Evolutionary conservation across 2,113 vertebrate genomes (phyloP).

Genomic region (Xenopus borealis): DNA sequence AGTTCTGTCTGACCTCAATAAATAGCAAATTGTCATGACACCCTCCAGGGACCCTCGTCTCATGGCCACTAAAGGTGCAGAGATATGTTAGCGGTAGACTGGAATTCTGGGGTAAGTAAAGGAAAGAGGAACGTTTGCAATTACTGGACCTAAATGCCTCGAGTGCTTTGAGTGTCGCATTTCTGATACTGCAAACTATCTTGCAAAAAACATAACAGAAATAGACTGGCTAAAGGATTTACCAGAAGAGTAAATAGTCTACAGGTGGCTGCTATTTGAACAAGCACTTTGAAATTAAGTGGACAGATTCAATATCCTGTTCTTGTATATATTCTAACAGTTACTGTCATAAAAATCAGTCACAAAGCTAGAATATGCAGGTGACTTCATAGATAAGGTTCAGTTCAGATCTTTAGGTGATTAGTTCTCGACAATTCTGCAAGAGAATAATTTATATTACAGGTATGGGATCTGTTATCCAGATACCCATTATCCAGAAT

Average conservation of each 20-base stretch:
- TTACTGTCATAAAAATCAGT: constrained; percentile 11
- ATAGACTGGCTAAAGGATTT: background rate
- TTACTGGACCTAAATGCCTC: too few relatives aligned
- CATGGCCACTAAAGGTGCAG: background rate
- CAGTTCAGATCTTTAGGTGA: background rate
- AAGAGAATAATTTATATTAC: too few relatives aligned
- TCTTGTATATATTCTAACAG: background rate
- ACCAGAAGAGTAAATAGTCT: background rate
- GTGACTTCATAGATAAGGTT: background rate
- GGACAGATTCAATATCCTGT: constrained; percentile 8
- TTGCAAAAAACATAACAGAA: background rate
- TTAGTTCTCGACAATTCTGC: background rate
- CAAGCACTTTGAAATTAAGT: background rate
- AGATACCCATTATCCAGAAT: too few relatives aligned
- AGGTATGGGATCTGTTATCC: too few relatives aligned
- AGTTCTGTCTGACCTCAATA: background rate
- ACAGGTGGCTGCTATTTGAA: constrained; percentile 17
- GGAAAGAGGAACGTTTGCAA: background rate
- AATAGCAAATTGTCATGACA: background rate
- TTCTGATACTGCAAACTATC: background rate
- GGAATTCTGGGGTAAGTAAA: background rate
- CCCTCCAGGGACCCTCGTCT: background rate
- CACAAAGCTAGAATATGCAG: too few relatives aligned
- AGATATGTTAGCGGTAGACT: background rate
- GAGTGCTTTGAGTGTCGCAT: too few relatives aligned